Evolutionary conservation across 2,888 invertebrate genomes (phyloP), one percentile per base, ranked within the genome.

Genomic region (Chamaedrilus cognettii): DNA sequence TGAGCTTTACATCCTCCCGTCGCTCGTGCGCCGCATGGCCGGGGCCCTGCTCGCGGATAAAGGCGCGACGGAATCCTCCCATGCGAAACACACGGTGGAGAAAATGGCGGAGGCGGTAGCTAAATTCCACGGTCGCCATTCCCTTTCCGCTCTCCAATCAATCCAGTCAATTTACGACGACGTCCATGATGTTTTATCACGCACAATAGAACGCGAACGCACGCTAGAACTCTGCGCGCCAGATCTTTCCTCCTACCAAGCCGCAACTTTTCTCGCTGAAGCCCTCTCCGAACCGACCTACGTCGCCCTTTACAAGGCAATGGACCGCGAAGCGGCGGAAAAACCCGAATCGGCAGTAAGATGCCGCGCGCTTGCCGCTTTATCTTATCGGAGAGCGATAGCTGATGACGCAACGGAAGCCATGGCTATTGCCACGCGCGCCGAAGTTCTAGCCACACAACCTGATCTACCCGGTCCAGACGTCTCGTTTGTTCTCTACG

Each of bases 291-390:
- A 42, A 4, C 30, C 34, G 5, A 15, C 58, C 32, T 69, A 68
- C 50, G 34, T 26, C 19, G 33, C 31, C 11, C n/a, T 69, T 15
- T 69, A 64, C 55, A 64, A 68, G 56, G 55, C 33, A 31, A 23
- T 69, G 15, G 57, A 31, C 2, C 59, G 57, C 23, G 51, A 68
- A n/a, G 63, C 67, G 2, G 63, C 32, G 2, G 55, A 62, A 19
- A n/a, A n/a, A n/a, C n/a, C n/a, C n/a, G 70, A 70, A 30, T 31
- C 19, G 15, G 4, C 23, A n/a, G 52, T 23, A 28, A 34, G 62
- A 31, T 33, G 49, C 15, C 55, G 60, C 15, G 61, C 70, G 11
- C 51, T 70, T n/a, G 65, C 65, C 57, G 66, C 67, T 57, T 56
- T 68, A 30, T 57, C 70, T 4, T 70, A 64, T 55, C 42, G 64